phyloP scores from a whole-genome alignment of 2,797 vertebrate genomes.

The Podarcis siculus region DNA sequence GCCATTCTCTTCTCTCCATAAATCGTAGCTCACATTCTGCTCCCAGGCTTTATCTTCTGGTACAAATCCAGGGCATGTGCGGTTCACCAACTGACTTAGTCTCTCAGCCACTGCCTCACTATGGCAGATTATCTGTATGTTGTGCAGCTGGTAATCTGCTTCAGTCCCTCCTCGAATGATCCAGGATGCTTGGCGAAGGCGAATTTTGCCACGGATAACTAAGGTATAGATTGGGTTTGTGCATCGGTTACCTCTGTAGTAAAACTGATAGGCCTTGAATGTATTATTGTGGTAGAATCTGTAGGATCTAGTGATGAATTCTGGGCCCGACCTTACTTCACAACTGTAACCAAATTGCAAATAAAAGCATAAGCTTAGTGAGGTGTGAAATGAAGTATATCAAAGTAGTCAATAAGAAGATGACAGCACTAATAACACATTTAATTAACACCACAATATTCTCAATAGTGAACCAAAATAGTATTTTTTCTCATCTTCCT shows the following conservation, averaged over 20 bases:
- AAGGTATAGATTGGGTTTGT: constrained; percentile 91
- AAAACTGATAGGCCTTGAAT: constrained; percentile 95
- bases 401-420: too few relatives aligned
- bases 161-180: constrained; percentile 95
- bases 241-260: constrained; percentile 94
- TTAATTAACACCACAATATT: background rate
- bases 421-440: too few relatives aligned
- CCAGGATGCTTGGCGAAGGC: constrained; percentile 94
- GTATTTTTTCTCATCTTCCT: background rate
- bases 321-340: constrained; percentile 93
- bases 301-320: constrained; percentile 96
- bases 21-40: constrained; percentile 81
- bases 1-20: constrained; percentile 88
- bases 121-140: constrained; percentile 87
- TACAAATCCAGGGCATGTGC: constrained; percentile 84
- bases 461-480: background rate
- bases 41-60: constrained; percentile 79
- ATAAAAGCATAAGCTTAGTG: constrained; percentile 25
- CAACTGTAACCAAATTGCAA: constrained; percentile 80
- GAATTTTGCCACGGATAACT: constrained; percentile 87
- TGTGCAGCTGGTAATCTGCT: constrained; percentile 92
- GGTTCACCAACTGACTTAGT: constrained; percentile 84
- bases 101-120: constrained; percentile 81
- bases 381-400: background rate
- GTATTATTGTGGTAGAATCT: constrained; percentile 92